A percentile compares a stretch with the other conserved stretches of the same genome.
These are phyloP conservation scores for Druceiella hillmani DNA, from an alignment of 2,888 invertebrate genomes.

Conservation along the genomic window DNA sequence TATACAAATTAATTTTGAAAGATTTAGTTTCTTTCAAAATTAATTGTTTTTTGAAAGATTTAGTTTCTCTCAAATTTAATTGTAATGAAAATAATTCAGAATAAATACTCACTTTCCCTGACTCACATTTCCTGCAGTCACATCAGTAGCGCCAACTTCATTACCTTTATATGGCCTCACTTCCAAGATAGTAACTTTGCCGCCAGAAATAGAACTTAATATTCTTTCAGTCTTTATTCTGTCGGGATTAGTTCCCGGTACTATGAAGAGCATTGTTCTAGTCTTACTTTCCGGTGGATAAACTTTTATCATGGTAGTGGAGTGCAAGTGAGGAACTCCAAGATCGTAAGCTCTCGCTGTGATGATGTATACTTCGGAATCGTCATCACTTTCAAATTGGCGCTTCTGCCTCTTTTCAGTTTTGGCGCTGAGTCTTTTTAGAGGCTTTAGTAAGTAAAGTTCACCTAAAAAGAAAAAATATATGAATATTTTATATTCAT, in stretches of 20 bases:
- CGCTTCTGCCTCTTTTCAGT: slow-evolving; percentile 44
- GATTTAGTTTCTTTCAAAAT: not conserved
- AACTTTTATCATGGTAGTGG: slow-evolving; percentile 67
- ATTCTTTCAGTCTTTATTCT: slow-evolving; percentile 68
- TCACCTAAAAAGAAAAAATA: slow-evolving; percentile 46
- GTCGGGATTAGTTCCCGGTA: slow-evolving; percentile 72
- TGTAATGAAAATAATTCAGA: no score
- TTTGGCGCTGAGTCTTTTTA: slow-evolving; percentile 42
- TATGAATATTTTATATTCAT: not conserved
- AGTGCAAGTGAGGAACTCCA: slow-evolving; percentile 72
- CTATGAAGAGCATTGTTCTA: slow-evolving; percentile 74
- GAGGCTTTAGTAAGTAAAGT: slow-evolving; percentile 54
- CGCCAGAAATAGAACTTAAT: slow-evolving; percentile 72
- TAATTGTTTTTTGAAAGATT: no score
- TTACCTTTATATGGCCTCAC: slow-evolving; percentile 62
- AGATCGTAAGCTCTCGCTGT: slow-evolving; percentile 78
- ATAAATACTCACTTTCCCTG: slow-evolving; percentile 48
- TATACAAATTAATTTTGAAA: not conserved
- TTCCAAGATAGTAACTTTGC: slow-evolving; percentile 68
- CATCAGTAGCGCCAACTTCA: slow-evolving; percentile 52
- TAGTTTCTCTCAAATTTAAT: no score
- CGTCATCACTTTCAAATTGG: slow-evolving; percentile 39
- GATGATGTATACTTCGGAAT: slow-evolving; percentile 57
- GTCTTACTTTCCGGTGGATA: slow-evolving; percentile 73
- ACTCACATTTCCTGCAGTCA: slow-evolving; percentile 44